phyloP scores from a whole-genome alignment of 1,140 invertebrate genomes.

The Archivesica marissinica region DNA sequence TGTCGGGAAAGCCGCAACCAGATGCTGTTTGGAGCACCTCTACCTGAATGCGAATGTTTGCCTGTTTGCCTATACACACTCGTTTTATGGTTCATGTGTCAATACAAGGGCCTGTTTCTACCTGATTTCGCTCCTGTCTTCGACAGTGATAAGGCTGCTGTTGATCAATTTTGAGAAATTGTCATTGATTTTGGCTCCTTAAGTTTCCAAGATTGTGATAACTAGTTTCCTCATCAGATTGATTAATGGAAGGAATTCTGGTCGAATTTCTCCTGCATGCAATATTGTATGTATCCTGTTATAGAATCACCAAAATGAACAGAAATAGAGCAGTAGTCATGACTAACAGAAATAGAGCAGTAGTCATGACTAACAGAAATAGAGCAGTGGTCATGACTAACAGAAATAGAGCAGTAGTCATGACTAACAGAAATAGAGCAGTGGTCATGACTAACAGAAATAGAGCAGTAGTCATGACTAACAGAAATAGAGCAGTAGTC shows the following conservation, averaged over 20 bases:
- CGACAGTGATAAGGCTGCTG: not conserved
- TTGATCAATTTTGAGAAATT: conserved; percentile 28
- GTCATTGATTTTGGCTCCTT: conserved; percentile 28
- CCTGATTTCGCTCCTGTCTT: conserved; percentile 6
- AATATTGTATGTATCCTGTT: too few relatives aligned
- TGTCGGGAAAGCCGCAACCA: conserved; percentile 3
- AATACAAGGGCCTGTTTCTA: conserved; percentile 21
- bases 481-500: too few relatives aligned
- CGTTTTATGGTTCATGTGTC: not conserved
- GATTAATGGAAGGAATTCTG: conserved; percentile 35
- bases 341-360: too few relatives aligned
- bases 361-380: too few relatives aligned
- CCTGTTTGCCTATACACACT: conserved; percentile 3
- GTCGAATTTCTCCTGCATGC: too few relatives aligned
- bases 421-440: too few relatives aligned
- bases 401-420: too few relatives aligned
- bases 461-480: too few relatives aligned
- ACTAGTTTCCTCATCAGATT: not conserved
- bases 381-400: too few relatives aligned
- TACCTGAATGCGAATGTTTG: not conserved
- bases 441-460: too few relatives aligned
- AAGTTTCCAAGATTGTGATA: conserved; percentile 9
- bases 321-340: too few relatives aligned
- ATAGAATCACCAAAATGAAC: too few relatives aligned
- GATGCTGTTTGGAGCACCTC: conserved; percentile 3